Evolutionary conservation across 1,140 invertebrate species (phyloP).

Genomic region (Adoxophyes honmai): DNA sequence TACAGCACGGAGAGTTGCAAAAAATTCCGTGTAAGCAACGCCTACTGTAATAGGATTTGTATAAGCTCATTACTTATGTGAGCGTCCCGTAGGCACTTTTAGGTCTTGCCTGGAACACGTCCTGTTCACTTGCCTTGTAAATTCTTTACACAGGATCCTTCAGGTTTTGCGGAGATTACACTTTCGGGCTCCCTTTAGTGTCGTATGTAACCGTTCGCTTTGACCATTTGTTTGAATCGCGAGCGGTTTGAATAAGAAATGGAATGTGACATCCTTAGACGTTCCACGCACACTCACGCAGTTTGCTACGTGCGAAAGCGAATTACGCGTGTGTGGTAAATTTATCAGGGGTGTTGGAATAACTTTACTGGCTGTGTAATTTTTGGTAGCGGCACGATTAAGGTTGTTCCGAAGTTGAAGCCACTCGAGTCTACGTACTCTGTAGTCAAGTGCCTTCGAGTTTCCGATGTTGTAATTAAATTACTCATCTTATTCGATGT

Average conservation of each 20-base stretch:
- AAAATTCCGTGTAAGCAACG: conserved; percentile 26
- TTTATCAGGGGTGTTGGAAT: not conserved
- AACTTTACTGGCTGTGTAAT: not conserved
- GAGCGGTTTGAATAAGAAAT: not conserved
- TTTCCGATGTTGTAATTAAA: conserved; percentile 49
- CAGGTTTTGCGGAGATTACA: too few relatives aligned
- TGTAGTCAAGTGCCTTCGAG: conserved; percentile 22
- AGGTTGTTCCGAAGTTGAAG: not conserved
- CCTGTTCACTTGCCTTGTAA: not conserved
- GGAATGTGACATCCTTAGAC: not conserved
- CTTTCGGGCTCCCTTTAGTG: too few relatives aligned
- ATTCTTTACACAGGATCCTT: not conserved
- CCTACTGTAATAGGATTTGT: conserved; percentile 51
- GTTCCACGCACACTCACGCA: not conserved
- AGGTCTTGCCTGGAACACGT: conserved; percentile 8
- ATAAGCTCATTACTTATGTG: conserved; percentile 41
- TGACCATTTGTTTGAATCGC: too few relatives aligned
- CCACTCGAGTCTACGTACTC: not conserved
- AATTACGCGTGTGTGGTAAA: not conserved
- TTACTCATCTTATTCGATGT: conserved; percentile 39
- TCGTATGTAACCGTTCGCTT: too few relatives aligned
- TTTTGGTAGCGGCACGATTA: not conserved
- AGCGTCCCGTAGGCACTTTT: conserved; percentile 12
- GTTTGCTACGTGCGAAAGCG: not conserved
- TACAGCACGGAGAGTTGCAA: not conserved